Evolutionary conservation across 2,113 vertebrate genomes (phyloP), one percentile per base, ranked within the genome.

Genomic region (Zosterops lateralis): DNA sequence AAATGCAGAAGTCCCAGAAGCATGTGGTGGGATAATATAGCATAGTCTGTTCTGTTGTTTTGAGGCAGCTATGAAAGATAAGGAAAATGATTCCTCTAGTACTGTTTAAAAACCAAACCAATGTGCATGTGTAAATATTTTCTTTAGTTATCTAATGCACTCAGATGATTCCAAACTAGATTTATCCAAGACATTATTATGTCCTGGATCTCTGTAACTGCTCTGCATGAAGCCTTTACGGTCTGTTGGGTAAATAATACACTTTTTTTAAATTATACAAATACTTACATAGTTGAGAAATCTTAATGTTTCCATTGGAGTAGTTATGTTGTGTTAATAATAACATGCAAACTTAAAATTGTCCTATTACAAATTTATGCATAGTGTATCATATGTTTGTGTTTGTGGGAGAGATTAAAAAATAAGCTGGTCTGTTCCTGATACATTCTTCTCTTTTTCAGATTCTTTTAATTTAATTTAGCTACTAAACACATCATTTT

Each of bases 211-310:
- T 75, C 78, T 85, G 15, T 80, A 87, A 95, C 78, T 87, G 71
- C 94, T 87, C 96, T 92, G 84, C 81, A 48, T 92, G 91, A 73
- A 93, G 91, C 13, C 72, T 92, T 97, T 92, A 95, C 44, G 87
- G 93, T 92, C 84, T 89, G 32, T 29, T 94, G 78, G 47, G 60
- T 86, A 94, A 94, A 95, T 88, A 94, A 93, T 47, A 76, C 11
- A 82, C 51, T 74, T 85, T 94, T 87, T 91, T 21, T 0, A 89
- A 95, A 83, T 91, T 2, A 91, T 80, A 48, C 67, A 91, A 90
- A 74, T 90, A 71, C 60, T 91, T 91, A 26, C 9, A 36, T 85
- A 74, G 28, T 67, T 76, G 54, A 87, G 51, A 92, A 95, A 85
- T 70, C 31, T 18, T 77, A 74, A 80, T 62, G n/a, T 67, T 79